Evolutionary conservation across 2,888 invertebrate species (phyloP).

Genomic region (Agriopis leucophaearia): DNA sequence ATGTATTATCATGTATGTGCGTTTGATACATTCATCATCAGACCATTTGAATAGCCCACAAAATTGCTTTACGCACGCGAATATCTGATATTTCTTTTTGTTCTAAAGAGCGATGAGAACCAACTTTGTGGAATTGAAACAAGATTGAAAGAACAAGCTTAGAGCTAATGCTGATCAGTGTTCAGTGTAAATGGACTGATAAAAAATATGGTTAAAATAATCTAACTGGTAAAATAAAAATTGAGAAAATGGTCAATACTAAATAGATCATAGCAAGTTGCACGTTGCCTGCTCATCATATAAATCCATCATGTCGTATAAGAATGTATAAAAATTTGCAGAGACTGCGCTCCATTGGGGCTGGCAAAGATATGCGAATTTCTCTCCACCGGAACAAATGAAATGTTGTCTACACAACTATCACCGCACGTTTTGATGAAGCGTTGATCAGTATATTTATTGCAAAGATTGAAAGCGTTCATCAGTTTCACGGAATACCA

Average conservation of each 20-base stretch:
- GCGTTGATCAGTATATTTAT: conserved; percentile 34
- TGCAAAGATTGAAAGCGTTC: conserved; percentile 32
- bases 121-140: conserved; percentile 19
- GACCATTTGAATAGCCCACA: conserved; percentile 63
- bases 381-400: conserved; percentile 30
- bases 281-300: background rate
- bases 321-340: background rate
- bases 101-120: conserved; percentile 41
- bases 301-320: background rate
- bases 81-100: conserved; percentile 63
- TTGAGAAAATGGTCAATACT: background rate
- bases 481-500: conserved; percentile 28
- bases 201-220: background rate
- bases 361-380: conserved; percentile 19
- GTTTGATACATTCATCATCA: conserved; percentile 63
- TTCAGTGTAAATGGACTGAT: background rate
- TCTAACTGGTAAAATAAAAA: background rate
- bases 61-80: conserved; percentile 73
- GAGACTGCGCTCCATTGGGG: conserved; percentile 5
- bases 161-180: background rate
- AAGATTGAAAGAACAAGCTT: conserved; percentile 4
- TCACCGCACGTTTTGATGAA: conserved; percentile 27
- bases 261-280: conserved; percentile 4
- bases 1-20: conserved; percentile 22
- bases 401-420: conserved; percentile 36